Evolutionary conservation across 2,113 vertebrate genomes (phyloP).

Genomic region (Nothocercus julius): DNA sequence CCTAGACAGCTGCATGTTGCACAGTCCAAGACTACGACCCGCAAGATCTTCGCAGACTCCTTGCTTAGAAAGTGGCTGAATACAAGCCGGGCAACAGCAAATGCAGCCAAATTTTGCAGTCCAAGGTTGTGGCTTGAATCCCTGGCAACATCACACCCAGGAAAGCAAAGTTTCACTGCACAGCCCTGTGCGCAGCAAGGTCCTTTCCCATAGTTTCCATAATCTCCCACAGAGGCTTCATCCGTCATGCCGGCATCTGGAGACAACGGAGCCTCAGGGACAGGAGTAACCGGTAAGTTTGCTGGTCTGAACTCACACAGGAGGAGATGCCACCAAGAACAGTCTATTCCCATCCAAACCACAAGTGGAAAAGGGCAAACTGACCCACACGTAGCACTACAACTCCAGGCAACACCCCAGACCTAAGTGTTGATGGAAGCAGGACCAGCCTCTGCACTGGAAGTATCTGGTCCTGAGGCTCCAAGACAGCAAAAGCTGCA

Average conservation of each 20-base stretch:
- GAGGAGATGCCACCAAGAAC: neutral
- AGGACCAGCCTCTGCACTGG: neutral
- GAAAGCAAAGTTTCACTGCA: neutral
- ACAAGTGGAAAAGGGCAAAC: neutral
- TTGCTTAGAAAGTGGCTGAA: neutral
- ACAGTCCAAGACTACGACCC: neutral
- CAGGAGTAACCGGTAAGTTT: neutral
- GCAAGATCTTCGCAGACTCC: neutral
- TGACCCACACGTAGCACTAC: neutral
- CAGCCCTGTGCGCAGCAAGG: neutral
- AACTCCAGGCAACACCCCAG: neutral
- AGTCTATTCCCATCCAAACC: neutral
- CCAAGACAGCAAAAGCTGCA: neutral
- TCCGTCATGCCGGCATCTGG: neutral
- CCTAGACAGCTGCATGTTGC: fast-evolving
- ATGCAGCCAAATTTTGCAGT: neutral
- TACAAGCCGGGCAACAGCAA: neutral
- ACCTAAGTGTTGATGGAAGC: fast-evolving
- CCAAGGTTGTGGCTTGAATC: neutral
- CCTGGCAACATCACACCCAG: neutral
- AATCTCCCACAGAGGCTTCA: neutral
- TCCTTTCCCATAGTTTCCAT: conserved; percentile 5
- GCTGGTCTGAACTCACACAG: neutral
- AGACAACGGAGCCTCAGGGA: neutral
- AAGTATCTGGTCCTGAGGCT: neutral